phyloP scores from a whole-genome alignment of 1,140 invertebrate genomes.

The Zophobas atratus region DNA sequence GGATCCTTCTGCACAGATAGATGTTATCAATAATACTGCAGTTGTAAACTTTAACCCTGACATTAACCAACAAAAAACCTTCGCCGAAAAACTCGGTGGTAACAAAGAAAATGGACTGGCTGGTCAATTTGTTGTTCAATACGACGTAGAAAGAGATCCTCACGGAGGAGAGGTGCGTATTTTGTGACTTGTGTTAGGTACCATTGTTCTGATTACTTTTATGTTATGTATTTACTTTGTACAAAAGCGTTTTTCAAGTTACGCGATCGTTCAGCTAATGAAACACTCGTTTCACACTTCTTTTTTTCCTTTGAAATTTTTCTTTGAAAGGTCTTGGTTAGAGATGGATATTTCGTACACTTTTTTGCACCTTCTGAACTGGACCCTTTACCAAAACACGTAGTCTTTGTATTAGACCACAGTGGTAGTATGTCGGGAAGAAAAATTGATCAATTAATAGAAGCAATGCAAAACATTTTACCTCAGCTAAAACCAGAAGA shows the following conservation, averaged over 20 bases:
- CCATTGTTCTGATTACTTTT: no score
- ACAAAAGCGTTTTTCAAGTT: not conserved
- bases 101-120: slow-evolving; percentile 69
- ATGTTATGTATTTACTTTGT: no score
- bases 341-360: slow-evolving; percentile 85
- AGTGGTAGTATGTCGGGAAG: slow-evolving; percentile 78
- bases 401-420: slow-evolving; percentile 80
- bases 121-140: slow-evolving; percentile 78
- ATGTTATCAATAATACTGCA: slow-evolving; percentile 60
- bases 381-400: slow-evolving; percentile 75
- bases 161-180: slow-evolving; percentile 71
- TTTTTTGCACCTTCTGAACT: slow-evolving; percentile 78
- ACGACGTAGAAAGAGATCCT: slow-evolving; percentile 74
- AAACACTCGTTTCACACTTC: not conserved
- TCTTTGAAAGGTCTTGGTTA: slow-evolving; percentile 55
- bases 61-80: slow-evolving; percentile 68
- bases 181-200: not conserved
- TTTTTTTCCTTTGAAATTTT: not conserved
- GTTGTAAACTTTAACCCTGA: slow-evolving; percentile 68
- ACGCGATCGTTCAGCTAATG: not conserved
- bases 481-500: slow-evolving; percentile 74
- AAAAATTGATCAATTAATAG: slow-evolving; percentile 76
- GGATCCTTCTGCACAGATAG: slow-evolving; percentile 60
- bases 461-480: slow-evolving; percentile 79
- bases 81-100: slow-evolving; percentile 57